A percentile compares a stretch with the other conserved stretches of the same genome.
phyloP scores from a whole-genome alignment of 2,888 invertebrate species.

The Ormyrus thymus region DNA sequence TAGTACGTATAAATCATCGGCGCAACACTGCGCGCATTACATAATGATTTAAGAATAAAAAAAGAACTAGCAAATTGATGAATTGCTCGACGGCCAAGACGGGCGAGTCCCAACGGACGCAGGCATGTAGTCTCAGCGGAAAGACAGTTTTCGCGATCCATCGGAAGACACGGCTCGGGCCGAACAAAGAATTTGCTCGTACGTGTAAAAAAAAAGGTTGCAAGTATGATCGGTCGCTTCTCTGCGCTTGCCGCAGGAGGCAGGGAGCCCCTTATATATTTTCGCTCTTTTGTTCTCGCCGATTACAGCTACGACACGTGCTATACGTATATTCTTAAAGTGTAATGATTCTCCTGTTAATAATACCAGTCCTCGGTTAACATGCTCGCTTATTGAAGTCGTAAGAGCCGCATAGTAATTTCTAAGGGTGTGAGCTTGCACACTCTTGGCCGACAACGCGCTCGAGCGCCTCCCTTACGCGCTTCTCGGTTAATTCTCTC shows the following conservation, averaged over 20 bases:
- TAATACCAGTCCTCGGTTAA: conserved; percentile 54
- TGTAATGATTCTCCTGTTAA: conserved; percentile 45
- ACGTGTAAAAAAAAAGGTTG: too few relatives aligned
- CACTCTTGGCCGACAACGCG: background rate
- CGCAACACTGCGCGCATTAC: conserved; percentile 1
- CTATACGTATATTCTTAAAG: conserved; percentile 28
- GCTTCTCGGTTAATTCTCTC: conserved; percentile 59
- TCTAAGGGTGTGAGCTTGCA: conserved; percentile 9
- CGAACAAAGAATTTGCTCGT: too few relatives aligned
- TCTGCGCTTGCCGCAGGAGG: too few relatives aligned
- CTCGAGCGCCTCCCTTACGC: conserved; percentile 1
- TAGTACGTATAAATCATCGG: conserved; percentile 58
- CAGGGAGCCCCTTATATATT: too few relatives aligned
- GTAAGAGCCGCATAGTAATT: conserved; percentile 17
- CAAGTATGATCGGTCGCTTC: too few relatives aligned
- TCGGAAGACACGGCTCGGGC: too few relatives aligned
- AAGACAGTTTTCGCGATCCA: too few relatives aligned
- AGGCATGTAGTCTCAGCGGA: too few relatives aligned
- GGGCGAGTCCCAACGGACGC: too few relatives aligned
- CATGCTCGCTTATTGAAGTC: conserved; percentile 45
- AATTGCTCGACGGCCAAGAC: too few relatives aligned
- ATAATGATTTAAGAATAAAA: background rate
- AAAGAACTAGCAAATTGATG: background rate
- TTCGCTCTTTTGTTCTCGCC: too few relatives aligned
- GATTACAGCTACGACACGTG: conserved; percentile 24